Evolutionary conservation across 2,113 vertebrate species (phyloP).

Genomic region (Hyaena hyaena): DNA sequence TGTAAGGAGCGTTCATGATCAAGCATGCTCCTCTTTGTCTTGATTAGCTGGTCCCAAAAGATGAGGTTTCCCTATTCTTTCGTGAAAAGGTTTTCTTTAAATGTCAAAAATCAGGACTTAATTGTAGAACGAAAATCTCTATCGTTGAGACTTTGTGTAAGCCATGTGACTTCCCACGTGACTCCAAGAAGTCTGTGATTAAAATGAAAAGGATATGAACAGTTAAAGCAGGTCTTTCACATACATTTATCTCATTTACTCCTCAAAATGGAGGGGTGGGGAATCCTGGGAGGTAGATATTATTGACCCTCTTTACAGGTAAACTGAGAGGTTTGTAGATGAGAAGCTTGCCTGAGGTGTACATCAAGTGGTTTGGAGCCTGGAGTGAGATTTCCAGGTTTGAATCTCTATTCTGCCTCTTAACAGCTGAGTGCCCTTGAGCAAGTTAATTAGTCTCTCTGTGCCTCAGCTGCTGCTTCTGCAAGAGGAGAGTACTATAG

Average conservation of each 20-base stretch:
- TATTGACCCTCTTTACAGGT: not conserved
- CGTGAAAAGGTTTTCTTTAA: constrained; percentile 22
- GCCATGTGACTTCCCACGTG: not conserved
- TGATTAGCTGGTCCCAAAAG: not conserved
- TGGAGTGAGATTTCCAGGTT: not conserved
- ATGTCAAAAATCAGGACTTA: not conserved
- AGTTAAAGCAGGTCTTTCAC: not conserved
- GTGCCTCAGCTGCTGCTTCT: constrained; percentile 36
- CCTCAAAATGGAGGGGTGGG: not conserved
- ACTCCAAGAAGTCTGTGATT: not conserved
- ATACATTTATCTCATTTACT: not conserved
- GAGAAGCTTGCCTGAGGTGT: not conserved
- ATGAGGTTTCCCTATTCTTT: constrained; percentile 17
- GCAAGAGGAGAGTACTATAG: not conserved
- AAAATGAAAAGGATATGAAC: not conserved
- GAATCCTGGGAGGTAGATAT: not conserved
- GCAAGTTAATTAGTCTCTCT: constrained; percentile 2
- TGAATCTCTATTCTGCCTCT: not conserved
- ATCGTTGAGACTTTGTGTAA: not conserved
- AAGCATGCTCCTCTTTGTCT: not conserved
- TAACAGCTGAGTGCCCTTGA: not conserved
- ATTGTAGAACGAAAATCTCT: constrained; percentile 5
- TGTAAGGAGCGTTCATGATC: not conserved
- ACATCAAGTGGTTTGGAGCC: not conserved
- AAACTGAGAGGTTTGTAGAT: not conserved